phyloP scores from a whole-genome alignment of 2,888 invertebrate species.

The Sarcophaga variegata region DNA sequence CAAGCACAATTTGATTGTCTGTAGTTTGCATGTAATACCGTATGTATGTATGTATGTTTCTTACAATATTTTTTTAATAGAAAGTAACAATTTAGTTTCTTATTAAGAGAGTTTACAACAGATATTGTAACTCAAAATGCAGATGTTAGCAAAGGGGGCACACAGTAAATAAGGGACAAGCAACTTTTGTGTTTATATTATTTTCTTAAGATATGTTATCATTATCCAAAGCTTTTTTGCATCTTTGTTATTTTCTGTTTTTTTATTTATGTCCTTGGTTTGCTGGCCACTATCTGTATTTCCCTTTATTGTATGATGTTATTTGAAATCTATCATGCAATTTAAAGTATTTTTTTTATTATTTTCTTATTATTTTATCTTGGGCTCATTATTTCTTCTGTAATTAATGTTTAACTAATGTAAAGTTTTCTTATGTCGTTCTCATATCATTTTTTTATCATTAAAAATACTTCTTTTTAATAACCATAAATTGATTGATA shows the following conservation, averaged over 20 bases:
- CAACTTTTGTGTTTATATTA: no score
- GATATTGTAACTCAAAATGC: constrained; percentile 37
- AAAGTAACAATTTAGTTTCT: constrained; percentile 54
- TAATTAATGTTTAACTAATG: constrained; percentile 53
- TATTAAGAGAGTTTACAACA: constrained; percentile 6
- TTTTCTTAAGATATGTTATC: no score
- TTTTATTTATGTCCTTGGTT: not conserved
- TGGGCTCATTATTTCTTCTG: constrained; percentile 6
- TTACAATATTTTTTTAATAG: constrained; percentile 13
- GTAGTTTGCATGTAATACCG: not conserved
- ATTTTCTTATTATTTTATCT: constrained; percentile 5
- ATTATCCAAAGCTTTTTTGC: not conserved
- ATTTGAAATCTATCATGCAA: constrained; percentile 64
- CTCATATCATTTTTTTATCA: not conserved
- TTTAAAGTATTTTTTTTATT: constrained; percentile 40
- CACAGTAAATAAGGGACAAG: not conserved
- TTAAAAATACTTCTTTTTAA: constrained; percentile 21
- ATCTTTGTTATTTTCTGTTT: not conserved
- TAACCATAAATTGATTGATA: constrained; percentile 62
- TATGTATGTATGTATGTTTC: no score
- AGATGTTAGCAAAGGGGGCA: not conserved
- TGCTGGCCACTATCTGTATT: constrained; percentile 4
- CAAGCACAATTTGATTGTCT: constrained; percentile 13
- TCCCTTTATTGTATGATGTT: constrained; percentile 6
- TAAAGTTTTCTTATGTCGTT: constrained; percentile 22